phyloP scores from a whole-genome alignment of 2,888 invertebrate genomes.

The Megaustenia siamemsis region DNA sequence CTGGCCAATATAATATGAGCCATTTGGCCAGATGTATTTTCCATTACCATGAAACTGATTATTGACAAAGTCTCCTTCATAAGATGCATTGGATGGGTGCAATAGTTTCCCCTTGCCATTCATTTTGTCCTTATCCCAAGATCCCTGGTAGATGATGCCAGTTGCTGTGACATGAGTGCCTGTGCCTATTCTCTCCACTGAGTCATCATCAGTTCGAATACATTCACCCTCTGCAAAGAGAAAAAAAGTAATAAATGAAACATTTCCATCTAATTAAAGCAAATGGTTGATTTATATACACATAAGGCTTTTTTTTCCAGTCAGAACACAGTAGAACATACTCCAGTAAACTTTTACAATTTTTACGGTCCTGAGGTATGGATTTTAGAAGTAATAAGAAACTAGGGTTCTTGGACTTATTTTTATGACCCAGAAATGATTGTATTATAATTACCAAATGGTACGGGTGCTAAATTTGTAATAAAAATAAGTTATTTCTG shows the following conservation, averaged over 20 bases:
- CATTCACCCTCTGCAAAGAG: constrained; percentile 75
- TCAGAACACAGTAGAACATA: no score
- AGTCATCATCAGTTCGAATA: constrained; percentile 68
- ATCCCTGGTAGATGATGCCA: constrained; percentile 75
- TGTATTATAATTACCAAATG: no score
- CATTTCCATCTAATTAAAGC: not conserved
- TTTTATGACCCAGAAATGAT: no score
- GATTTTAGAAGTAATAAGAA: no score
- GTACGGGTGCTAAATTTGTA: no score
- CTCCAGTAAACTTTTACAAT: no score
- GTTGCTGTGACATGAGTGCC: constrained; percentile 74
- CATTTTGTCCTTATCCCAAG: constrained; percentile 78
- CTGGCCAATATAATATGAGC: constrained; percentile 76
- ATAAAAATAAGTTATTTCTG: no score
- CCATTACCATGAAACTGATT: constrained; percentile 79
- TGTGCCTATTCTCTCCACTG: constrained; percentile 72
- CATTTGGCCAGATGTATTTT: constrained; percentile 78
- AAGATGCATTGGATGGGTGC: constrained; percentile 74
- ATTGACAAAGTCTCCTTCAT: constrained; percentile 77
- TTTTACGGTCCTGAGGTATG: no score
- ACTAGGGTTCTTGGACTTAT: no score
- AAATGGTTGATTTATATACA: not conserved
- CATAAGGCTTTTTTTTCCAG: no score
- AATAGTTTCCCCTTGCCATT: constrained; percentile 75
- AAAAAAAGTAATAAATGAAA: not conserved